Evolutionary conservation across 2,888 invertebrate species (phyloP).

Genomic region (Agonopterix heracliana): DNA sequence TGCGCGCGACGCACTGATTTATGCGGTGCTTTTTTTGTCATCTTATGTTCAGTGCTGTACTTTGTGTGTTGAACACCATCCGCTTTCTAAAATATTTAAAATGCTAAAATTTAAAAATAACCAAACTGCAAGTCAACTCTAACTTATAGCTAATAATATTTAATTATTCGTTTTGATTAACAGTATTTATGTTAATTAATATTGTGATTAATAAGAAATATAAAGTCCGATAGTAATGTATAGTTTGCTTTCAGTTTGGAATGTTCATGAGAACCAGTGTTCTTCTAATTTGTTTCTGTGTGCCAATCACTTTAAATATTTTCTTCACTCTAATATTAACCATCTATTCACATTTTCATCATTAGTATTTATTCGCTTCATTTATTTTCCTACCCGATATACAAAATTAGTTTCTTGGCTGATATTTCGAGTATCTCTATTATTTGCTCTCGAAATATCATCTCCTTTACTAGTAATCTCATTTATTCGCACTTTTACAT

Average conservation of each 20-base stretch:
- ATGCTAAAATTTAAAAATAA: conserved; percentile 36
- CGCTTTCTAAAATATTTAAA: conserved; percentile 71
- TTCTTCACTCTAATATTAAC: conserved; percentile 22
- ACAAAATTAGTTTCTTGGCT: conserved; percentile 8
- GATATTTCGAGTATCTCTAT: conserved; percentile 7
- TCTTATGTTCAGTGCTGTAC: conserved; percentile 61
- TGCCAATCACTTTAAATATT: conserved; percentile 36
- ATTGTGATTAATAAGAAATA: background rate
- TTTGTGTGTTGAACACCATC: conserved; percentile 71
- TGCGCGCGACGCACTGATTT: conserved; percentile 34
- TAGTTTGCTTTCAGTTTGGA: conserved; percentile 59
- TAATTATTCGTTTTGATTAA: background rate
- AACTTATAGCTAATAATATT: background rate
- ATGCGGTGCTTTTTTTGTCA: conserved; percentile 46
- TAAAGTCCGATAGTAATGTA: conserved; percentile 2
- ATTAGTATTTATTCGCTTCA: conserved; percentile 16
- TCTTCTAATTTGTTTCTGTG: conserved; percentile 45
- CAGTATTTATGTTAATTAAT: conserved; percentile 1
- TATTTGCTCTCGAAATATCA: background rate
- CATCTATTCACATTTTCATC: conserved; percentile 15
- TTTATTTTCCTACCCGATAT: conserved; percentile 17
- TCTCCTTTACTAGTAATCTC: background rate
- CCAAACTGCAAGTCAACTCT: conserved; percentile 47
- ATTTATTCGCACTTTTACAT: too few relatives aligned
- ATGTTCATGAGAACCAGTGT: conserved; percentile 39